Percentiles rank a stretch among this genome's conserved stretches.
These are phyloP conservation scores for Solenopsis fugax DNA, from an alignment of 1,140 invertebrate species.

Conservation along the genomic window DNA sequence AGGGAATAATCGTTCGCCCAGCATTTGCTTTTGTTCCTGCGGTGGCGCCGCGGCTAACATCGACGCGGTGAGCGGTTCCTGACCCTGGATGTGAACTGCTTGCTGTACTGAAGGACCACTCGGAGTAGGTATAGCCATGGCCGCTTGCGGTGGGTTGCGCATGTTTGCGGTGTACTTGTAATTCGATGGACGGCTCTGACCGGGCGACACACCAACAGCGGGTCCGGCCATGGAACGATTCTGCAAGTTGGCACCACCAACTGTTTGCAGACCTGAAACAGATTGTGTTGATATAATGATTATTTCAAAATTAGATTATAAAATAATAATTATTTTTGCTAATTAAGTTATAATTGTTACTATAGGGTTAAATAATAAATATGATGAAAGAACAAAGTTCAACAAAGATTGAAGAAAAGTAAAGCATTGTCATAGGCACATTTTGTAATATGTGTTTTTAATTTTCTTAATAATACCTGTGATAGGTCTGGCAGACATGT, in stretches of 20 bases:
- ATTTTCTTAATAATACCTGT: constrained; percentile 86
- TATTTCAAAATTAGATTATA: not conserved
- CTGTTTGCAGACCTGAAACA: constrained; percentile 89
- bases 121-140: constrained; percentile 85
- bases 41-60: constrained; percentile 97
- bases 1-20: constrained; percentile 99
- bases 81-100: constrained; percentile 94
- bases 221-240: constrained; percentile 88
- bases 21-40: constrained; percentile 99
- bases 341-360: constrained; percentile 9
- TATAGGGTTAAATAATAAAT: not conserved
- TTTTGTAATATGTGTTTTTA: constrained; percentile 66
- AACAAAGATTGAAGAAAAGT: not conserved
- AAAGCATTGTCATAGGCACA: not conserved
- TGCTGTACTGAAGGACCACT: constrained; percentile 88
- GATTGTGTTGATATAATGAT: not conserved
- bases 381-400: not conserved
- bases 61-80: constrained; percentile 98
- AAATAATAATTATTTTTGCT: not conserved
- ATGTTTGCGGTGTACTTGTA: constrained; percentile 96
- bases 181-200: constrained; percentile 90
- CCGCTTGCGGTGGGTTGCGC: constrained; percentile 91
- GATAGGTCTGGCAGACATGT: constrained; percentile 93
- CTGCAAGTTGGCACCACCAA: constrained; percentile 84
- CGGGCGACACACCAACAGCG: constrained; percentile 88